A percentile compares a stretch with the other conserved stretches of the same genome.
phyloP scores from a whole-genome alignment of 2,888 invertebrate species.

The Silvanus unidentatus region DNA sequence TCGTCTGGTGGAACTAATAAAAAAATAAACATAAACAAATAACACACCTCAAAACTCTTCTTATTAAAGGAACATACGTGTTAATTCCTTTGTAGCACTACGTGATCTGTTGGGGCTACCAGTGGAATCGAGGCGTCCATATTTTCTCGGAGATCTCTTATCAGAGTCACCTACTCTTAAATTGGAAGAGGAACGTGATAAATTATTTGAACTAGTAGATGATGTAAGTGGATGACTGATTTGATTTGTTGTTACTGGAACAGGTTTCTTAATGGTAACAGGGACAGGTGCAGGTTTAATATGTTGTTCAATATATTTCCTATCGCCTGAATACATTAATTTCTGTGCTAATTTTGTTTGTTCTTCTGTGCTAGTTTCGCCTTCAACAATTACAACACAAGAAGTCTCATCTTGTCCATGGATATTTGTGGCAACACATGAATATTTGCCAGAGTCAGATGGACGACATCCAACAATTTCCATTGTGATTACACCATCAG shows the following conservation, averaged over 20 bases:
- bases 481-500: constrained; percentile 94
- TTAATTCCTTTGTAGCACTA: constrained; percentile 83
- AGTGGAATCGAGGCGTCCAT: constrained; percentile 65
- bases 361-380: constrained; percentile 69
- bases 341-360: constrained; percentile 80
- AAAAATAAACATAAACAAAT: constrained; percentile 10
- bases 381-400: constrained; percentile 94
- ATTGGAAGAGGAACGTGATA: constrained; percentile 45
- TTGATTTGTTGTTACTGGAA: constrained; percentile 47
- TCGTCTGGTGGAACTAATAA: constrained; percentile 77
- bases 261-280: constrained; percentile 57
- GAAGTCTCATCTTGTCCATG: constrained; percentile 94
- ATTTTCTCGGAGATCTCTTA: constrained; percentile 55
- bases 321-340: constrained; percentile 84
- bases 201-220: constrained; percentile 34
- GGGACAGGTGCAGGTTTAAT: constrained; percentile 73
- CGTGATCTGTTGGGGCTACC: constrained; percentile 82
- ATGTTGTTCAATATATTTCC: constrained; percentile 81
- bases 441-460: constrained; percentile 94
- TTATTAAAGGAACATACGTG: constrained; percentile 51
- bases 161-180: constrained; percentile 47
- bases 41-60: no score
- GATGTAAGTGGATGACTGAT: constrained; percentile 35
- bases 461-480: constrained; percentile 94
- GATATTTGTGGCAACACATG: constrained; percentile 86